phyloP scores from a whole-genome alignment of 2,113 vertebrate genomes.

The Columba livia region DNA sequence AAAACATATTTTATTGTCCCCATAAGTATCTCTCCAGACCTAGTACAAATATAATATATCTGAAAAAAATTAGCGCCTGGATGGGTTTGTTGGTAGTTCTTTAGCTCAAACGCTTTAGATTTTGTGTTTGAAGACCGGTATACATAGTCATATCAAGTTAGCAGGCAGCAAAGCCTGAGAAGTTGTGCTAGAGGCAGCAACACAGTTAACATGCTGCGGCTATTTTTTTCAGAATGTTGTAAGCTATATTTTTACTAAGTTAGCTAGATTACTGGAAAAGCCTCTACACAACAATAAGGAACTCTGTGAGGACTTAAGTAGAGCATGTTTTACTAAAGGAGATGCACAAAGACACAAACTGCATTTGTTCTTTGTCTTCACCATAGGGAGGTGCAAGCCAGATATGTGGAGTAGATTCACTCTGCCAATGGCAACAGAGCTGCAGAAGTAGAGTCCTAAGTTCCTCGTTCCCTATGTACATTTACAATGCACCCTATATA shows the following conservation, averaged over 20 bases:
- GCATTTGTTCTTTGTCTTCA: neutral
- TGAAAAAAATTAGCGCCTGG: neutral
- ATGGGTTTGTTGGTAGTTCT: neutral
- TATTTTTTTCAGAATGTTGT: neutral
- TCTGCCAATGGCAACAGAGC: neutral
- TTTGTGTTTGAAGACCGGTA: neutral
- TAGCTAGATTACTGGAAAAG: neutral
- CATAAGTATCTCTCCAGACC: neutral
- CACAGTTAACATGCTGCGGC: neutral
- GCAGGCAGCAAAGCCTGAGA: neutral
- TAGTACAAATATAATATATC: neutral
- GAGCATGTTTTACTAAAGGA: neutral
- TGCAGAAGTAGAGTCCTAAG: neutral
- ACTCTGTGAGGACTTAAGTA: neutral
- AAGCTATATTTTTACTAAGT: neutral
- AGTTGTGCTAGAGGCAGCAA: neutral
- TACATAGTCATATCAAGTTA: neutral
- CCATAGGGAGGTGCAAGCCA: rapidly evolving
- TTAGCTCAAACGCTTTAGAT: neutral
- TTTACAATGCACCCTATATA: neutral
- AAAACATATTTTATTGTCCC: neutral
- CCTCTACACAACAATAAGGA: neutral
- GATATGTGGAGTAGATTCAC: neutral
- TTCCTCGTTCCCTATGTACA: neutral
- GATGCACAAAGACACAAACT: neutral